A percentile compares a stretch with the other conserved stretches of the same genome.
phyloP scores from a whole-genome alignment of 2,113 vertebrate species.

The Ginglymostoma cirratum region DNA sequence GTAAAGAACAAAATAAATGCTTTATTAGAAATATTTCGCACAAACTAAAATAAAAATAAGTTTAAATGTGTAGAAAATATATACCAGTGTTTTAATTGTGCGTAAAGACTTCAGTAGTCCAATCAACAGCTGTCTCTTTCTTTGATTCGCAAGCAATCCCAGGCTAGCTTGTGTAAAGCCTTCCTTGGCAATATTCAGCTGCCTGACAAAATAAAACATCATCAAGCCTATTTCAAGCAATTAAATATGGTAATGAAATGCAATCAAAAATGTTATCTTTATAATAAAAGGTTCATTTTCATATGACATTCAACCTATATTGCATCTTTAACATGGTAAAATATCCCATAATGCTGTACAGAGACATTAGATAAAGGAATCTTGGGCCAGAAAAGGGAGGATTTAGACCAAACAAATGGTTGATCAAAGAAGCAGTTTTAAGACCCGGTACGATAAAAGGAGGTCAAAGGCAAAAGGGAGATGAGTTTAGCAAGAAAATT shows the following conservation, averaged over 20 bases:
- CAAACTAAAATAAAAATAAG: slow-evolving; percentile 37
- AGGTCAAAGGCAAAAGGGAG: not conserved
- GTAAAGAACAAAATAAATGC: slow-evolving; percentile 42
- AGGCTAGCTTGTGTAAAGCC: slow-evolving; percentile 94
- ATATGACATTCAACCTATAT: not conserved
- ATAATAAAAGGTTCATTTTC: not conserved
- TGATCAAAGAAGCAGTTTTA: not conserved
- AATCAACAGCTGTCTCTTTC: slow-evolving; percentile 82
- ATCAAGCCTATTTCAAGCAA: not conserved
- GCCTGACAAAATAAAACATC: slow-evolving; percentile 55
- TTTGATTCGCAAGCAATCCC: slow-evolving; percentile 90
- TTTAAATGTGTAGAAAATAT: not conserved
- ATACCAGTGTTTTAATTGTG: slow-evolving; percentile 97
- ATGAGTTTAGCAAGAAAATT: not conserved
- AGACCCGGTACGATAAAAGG: not conserved
- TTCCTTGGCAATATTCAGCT: slow-evolving; percentile 80
- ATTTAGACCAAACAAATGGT: not conserved
- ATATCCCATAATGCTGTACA: not conserved
- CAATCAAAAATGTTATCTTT: not conserved
- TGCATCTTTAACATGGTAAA: not conserved
- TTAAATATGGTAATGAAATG: not conserved
- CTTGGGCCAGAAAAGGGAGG: not conserved
- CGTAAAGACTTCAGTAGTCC: slow-evolving; percentile 89
- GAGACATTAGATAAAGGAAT: not conserved
- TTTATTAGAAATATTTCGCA: not conserved